Percentiles rank a stretch among this genome's conserved stretches.
Conservation (phyloP, 2,888 invertebrate genomes). For the Argyra leucocephala region DNA sequence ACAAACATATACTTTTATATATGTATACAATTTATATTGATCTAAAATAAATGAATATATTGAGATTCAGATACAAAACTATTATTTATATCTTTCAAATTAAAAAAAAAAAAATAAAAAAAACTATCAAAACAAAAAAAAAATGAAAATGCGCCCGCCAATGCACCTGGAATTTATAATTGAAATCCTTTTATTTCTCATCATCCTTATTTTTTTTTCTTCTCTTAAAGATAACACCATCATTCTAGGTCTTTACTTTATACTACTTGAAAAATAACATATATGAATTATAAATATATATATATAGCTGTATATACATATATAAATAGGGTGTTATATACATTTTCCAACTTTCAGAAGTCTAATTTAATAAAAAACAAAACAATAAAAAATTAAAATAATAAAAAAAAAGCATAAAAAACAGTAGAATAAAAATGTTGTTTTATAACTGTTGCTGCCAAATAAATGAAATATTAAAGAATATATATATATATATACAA, state of each 20-base stretch:
- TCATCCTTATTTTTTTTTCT: not conserved
- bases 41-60: no score
- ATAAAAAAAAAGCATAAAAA: not conserved
- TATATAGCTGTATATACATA: no score
- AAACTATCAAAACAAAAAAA: no score
- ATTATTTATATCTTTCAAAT: slow-evolving; percentile 1
- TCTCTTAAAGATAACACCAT: not conserved
- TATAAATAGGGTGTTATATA: no score
- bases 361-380: not conserved
- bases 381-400: no score
- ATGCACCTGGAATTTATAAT: slow-evolving; percentile 6
- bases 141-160: not conserved
- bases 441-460: slow-evolving; percentile 2
- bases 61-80: not conserved
- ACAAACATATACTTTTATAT: no score
- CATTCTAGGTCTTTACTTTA: no score
- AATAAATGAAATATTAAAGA: not conserved
- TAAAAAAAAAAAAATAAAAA: not conserved
- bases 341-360: not conserved
- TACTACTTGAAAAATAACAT: no score
- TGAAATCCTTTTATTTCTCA: not conserved
- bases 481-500: no score
- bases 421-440: not conserved
- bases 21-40: no score
- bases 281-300: no score